Conservation (phyloP, 2,797 vertebrate species). For the Neoniphon sammara region DNA sequence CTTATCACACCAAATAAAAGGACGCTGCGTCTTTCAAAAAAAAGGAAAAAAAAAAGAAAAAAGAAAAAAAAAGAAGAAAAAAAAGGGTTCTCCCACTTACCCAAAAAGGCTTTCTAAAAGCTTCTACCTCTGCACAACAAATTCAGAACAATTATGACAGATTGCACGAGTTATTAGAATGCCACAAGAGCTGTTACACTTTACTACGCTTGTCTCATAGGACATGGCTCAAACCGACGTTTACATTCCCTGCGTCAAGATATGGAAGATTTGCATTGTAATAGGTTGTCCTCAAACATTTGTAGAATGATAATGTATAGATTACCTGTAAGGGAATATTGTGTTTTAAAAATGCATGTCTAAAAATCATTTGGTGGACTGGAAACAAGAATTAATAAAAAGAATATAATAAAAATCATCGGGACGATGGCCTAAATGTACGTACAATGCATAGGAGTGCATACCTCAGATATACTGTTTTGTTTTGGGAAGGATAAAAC, state of each 20-base stretch:
- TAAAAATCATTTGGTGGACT: slow-evolving; percentile 94
- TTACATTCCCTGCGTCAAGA: slow-evolving; percentile 87
- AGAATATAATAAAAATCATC: slow-evolving; percentile 87
- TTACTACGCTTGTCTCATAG: slow-evolving; percentile 91
- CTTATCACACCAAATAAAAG: slow-evolving; percentile 98
- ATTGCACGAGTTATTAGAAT: slow-evolving; percentile 95
- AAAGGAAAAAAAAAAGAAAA: slow-evolving; percentile 52
- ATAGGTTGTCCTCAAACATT: slow-evolving; percentile 91
- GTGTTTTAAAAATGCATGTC: slow-evolving; percentile 94
- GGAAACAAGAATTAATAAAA: slow-evolving; percentile 88
- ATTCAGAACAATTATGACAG: slow-evolving; percentile 95
- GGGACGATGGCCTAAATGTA: slow-evolving; percentile 94
- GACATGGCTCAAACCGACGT: slow-evolving; percentile 89
- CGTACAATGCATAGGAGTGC: slow-evolving; percentile 95
- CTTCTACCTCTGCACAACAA: slow-evolving; percentile 99
- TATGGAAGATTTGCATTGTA: slow-evolving; percentile 89
- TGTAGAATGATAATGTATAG: slow-evolving; percentile 92
- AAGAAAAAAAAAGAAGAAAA: slow-evolving; percentile 39
- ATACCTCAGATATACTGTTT: slow-evolving; percentile 99
- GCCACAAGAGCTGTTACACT: slow-evolving; percentile 93
- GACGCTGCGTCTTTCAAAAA: slow-evolving; percentile 89
- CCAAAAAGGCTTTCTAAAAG: slow-evolving; percentile 99
- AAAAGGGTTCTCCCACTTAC: slow-evolving; percentile 96
- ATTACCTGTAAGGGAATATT: slow-evolving; percentile 93
- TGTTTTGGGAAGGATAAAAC: slow-evolving; percentile 89